Evolutionary conservation across 2,113 vertebrate species (phyloP).

Genomic region (Macrotus californicus): DNA sequence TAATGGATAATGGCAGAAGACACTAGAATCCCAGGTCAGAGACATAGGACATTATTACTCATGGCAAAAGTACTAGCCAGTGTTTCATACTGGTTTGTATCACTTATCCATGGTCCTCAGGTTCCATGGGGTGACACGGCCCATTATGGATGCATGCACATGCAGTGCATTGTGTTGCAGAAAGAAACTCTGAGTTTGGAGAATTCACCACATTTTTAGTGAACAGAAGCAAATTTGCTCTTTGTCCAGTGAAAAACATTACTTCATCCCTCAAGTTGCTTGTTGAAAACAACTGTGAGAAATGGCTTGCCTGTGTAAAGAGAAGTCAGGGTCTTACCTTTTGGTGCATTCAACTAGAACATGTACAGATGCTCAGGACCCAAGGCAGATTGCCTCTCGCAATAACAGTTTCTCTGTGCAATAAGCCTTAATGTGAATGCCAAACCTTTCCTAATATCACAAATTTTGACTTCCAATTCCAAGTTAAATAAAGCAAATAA

Average conservation of each 20-base stretch:
- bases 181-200: neutral
- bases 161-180: neutral
- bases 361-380: neutral
- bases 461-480: conserved; percentile 5
- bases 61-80: neutral
- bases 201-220: neutral
- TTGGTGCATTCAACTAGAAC: conserved; percentile 7
- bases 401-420: conserved; percentile 19
- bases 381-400: neutral
- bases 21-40: neutral
- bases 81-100: neutral
- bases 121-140: neutral
- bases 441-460: neutral
- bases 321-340: neutral
- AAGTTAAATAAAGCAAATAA: neutral
- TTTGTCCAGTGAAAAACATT: neutral
- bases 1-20: neutral
- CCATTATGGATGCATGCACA: neutral
- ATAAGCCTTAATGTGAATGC: neutral
- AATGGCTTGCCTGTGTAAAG: neutral
- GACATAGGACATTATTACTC: neutral
- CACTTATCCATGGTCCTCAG: neutral
- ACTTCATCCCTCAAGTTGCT: neutral
- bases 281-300: conserved; percentile 17
- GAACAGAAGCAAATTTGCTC: neutral